A percentile compares a stretch with the other conserved stretches of the same genome.
Conservation (phyloP, 2,797 vertebrate genomes). For the Phrynocephalus guinanensis region DNA sequence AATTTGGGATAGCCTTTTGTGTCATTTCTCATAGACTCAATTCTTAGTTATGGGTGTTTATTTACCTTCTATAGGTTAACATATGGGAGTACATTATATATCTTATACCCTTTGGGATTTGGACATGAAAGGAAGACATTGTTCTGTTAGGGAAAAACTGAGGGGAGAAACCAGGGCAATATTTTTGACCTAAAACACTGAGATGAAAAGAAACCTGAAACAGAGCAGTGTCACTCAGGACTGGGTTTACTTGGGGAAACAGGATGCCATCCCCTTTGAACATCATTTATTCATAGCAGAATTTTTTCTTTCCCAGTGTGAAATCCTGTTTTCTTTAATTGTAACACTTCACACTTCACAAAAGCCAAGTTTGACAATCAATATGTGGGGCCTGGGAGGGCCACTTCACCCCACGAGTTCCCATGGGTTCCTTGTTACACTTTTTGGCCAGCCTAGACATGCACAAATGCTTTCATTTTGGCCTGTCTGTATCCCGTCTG, state of each 20-base stretch:
- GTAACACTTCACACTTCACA: no score
- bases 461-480: no score
- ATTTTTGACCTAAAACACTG: background rate
- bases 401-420: no score
- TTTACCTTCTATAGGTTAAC: background rate
- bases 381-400: no score
- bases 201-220: background rate
- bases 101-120: background rate
- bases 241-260: background rate
- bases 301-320: no score
- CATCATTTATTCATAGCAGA: background rate
- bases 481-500: no score
- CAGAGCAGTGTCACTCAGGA: background rate
- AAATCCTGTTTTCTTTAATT: no score
- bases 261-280: background rate
- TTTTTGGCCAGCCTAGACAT: no score
- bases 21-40: background rate
- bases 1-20: background rate
- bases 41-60: background rate
- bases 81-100: background rate
- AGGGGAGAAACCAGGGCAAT: background rate
- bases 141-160: background rate
- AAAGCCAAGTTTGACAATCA: no score
- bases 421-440: no score
- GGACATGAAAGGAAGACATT: background rate